Conservation (phyloP, 2,113 vertebrate species). For the Carlito syrichta region DNA sequence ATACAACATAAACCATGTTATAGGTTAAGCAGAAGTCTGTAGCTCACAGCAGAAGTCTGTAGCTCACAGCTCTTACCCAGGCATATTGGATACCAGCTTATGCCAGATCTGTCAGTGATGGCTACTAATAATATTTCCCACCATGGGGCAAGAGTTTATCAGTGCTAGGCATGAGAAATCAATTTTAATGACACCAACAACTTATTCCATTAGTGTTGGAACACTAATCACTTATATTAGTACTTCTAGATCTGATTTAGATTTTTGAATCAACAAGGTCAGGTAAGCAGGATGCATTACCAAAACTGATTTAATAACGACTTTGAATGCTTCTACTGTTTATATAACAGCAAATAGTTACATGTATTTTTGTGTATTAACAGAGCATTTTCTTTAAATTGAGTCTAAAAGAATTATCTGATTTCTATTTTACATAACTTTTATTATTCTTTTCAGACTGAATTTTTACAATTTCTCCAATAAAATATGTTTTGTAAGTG, state of each 20-base stretch:
- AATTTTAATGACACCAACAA: neutral
- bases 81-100: neutral
- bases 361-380: neutral
- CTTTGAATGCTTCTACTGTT: neutral
- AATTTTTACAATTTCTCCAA: neutral
- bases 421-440: neutral
- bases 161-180: neutral
- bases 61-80: neutral
- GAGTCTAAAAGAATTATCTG: neutral
- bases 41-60: neutral
- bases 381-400: neutral
- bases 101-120: neutral
- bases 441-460: neutral
- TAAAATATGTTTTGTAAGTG: neutral
- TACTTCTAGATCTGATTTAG: neutral
- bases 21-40: neutral
- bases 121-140: neutral
- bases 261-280: neutral
- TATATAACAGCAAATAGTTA: neutral
- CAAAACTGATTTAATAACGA: neutral
- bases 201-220: neutral
- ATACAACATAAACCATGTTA: neutral
- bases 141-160: neutral
- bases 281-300: neutral
- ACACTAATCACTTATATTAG: neutral